phyloP scores from a whole-genome alignment of 1,140 invertebrate genomes.

The Anastrepha obliqua region DNA sequence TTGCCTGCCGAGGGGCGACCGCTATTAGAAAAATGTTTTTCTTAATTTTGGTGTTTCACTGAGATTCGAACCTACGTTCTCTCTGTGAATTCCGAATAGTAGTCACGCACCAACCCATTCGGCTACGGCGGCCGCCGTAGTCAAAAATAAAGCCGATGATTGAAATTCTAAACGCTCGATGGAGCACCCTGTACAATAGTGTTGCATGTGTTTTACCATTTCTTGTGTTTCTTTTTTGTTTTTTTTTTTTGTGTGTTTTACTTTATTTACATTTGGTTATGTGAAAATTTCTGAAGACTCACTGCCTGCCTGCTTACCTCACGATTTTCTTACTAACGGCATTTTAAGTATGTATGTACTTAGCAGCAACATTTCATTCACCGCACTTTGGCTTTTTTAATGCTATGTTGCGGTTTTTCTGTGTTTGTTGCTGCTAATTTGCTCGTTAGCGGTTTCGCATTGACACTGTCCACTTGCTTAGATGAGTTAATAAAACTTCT shows the following conservation, averaged over 20 bases:
- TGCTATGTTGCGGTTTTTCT: neutral
- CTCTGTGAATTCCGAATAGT: too few species aligned
- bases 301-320: too few species aligned
- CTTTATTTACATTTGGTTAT: neutral
- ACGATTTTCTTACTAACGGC: neutral
- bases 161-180: too few species aligned
- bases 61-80: too few species aligned
- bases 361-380: neutral
- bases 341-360: neutral
- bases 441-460: conserved; percentile 3
- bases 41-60: too few species aligned
- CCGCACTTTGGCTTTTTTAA: neutral
- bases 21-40: too few species aligned
- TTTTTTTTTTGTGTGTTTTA: neutral
- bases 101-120: too few species aligned
- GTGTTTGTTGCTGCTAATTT: neutral
- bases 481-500: neutral
- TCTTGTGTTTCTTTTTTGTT: neutral
- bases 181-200: neutral
- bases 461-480: conserved; percentile 14
- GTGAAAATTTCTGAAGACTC: neutral
- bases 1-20: too few species aligned
- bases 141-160: too few species aligned
- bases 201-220: neutral
- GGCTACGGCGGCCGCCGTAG: too few species aligned